These are phyloP conservation scores for Irena cyanogastra DNA, from an alignment of 2,113 vertebrate species.

Conservation along the genomic window DNA sequence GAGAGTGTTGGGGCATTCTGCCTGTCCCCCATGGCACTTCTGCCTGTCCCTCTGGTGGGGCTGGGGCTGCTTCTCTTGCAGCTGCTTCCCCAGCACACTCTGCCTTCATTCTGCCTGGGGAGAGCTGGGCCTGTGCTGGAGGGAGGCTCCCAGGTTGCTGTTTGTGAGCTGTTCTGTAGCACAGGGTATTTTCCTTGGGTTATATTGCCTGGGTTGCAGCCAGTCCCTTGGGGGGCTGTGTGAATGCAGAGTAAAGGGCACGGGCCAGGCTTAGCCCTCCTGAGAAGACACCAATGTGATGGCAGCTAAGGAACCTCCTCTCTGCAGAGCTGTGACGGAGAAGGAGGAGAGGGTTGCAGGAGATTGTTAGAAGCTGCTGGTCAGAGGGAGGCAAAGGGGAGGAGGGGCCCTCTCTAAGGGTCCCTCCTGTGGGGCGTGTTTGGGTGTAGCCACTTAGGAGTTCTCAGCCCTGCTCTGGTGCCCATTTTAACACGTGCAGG, in stretches of 20 bases:
- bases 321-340: neutral
- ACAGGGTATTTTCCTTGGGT: neutral
- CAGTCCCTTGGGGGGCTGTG: neutral
- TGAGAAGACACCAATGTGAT: neutral
- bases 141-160: neutral
- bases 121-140: neutral
- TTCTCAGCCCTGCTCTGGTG: neutral
- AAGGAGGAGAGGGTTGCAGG: neutral
- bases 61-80: neutral
- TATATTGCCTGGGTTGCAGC: neutral
- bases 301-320: neutral
- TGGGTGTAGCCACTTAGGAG: neutral
- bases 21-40: too few relatives aligned
- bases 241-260: neutral
- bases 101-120: neutral
- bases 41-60: neutral
- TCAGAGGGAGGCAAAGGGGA: neutral
- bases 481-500: rapidly evolving
- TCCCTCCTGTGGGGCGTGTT: neutral
- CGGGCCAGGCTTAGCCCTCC: neutral
- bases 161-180: neutral
- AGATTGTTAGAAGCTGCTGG: neutral
- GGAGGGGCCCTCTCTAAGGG: neutral
- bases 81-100: neutral
- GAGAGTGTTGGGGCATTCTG: neutral